Percentiles rank a stretch among this genome's conserved stretches.
These are phyloP conservation scores for Villa cingulata DNA, from an alignment of 2,888 invertebrate genomes.

Conservation along the genomic window DNA sequence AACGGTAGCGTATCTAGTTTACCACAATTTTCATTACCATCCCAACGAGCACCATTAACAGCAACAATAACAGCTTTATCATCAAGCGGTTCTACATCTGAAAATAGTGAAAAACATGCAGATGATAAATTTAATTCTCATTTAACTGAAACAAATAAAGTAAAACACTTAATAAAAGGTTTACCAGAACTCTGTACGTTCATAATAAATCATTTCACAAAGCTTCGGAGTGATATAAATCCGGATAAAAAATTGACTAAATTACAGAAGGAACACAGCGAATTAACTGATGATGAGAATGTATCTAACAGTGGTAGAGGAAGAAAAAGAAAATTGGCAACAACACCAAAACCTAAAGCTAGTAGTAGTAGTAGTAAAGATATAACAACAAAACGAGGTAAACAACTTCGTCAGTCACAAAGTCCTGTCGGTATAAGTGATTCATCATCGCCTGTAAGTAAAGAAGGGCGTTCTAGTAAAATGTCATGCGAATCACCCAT, in stretches of 20 bases:
- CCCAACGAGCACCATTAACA: neutral
- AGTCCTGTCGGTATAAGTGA: slow-evolving; percentile 10
- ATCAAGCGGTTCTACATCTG: slow-evolving; percentile 10
- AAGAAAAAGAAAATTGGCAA: too few species aligned
- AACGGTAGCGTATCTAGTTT: slow-evolving; percentile 17
- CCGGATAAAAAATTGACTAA: too few species aligned
- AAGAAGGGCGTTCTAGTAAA: neutral
- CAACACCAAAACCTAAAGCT: neutral
- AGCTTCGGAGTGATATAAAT: neutral
- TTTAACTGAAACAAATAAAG: slow-evolving; percentile 4
- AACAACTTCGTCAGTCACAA: neutral
- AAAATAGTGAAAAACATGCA: slow-evolving; percentile 11
- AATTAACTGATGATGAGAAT: too few species aligned
- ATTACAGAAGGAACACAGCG: too few species aligned
- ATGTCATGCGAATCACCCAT: neutral
- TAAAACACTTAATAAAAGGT: slow-evolving; percentile 14
- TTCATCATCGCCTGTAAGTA: neutral
- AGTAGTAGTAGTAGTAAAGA: neutral
- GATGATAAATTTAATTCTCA: slow-evolving; percentile 5
- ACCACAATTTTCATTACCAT: slow-evolving; percentile 11
- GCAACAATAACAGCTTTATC: neutral
- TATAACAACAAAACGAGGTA: too few species aligned
- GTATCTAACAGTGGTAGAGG: too few species aligned
- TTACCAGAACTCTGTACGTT: slow-evolving; percentile 17
- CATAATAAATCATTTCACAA: slow-evolving; percentile 19